These are phyloP conservation scores for Aradus depressus DNA, from an alignment of 2,888 invertebrate genomes.

Conservation along the genomic window DNA sequence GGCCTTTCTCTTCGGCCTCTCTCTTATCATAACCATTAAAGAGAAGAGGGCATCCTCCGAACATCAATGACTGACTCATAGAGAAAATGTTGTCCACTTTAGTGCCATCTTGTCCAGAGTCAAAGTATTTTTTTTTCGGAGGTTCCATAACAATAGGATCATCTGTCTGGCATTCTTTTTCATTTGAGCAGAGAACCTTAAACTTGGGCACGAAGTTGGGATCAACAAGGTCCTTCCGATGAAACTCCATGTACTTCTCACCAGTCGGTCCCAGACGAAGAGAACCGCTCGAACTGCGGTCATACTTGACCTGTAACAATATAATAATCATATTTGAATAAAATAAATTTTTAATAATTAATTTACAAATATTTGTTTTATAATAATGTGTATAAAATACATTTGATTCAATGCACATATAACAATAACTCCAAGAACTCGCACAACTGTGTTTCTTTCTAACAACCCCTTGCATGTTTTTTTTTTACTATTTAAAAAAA, in stretches of 20 bases:
- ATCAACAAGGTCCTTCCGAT: conserved; percentile 32
- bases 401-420: not conserved
- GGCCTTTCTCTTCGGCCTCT: no score
- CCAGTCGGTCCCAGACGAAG: conserved; percentile 45
- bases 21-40: no score
- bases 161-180: conserved; percentile 49
- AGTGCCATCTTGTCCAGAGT: no score
- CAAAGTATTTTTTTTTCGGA: no score
- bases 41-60: no score
- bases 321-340: not conserved
- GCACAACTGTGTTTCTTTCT: not conserved
- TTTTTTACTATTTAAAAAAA: no score
- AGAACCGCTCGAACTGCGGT: conserved; percentile 53
- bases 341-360: not conserved
- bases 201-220: conserved; percentile 54
- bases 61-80: no score
- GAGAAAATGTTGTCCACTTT: no score
- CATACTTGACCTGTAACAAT: conserved; percentile 31
- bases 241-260: conserved; percentile 40
- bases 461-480: no score
- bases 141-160: conserved; percentile 24
- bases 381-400: not conserved
- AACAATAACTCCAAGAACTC: not conserved
- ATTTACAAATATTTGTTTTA: not conserved
- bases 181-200: conserved; percentile 45